phyloP scores from a whole-genome alignment of 2,888 invertebrate species.

The Acholoe squamosa region DNA sequence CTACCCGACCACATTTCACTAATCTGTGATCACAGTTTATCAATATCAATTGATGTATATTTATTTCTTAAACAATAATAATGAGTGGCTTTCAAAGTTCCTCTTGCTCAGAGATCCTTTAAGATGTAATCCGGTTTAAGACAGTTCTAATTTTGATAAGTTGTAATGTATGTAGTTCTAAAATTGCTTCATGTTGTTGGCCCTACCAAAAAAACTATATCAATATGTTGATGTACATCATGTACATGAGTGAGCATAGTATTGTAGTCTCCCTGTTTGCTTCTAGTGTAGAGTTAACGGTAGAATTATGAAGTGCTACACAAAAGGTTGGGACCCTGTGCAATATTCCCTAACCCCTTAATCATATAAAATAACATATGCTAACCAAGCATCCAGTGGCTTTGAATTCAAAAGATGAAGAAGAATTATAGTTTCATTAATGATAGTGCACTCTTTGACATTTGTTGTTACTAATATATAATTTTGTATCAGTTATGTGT shows the following conservation, averaged over 20 bases:
- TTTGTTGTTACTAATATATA: conserved; percentile 8
- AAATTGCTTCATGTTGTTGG: not conserved
- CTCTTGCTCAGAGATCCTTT: not conserved
- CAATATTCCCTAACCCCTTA: not conserved
- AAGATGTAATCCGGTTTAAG: not conserved
- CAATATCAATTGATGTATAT: not conserved
- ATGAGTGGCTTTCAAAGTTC: not conserved
- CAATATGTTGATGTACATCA: not conserved
- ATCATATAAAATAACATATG: not conserved
- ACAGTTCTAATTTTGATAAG: not conserved
- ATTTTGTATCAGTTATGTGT: not conserved
- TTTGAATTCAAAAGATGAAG: not conserved
- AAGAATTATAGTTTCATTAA: too few species aligned
- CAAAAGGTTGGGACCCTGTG: conserved; percentile 43
- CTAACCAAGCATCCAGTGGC: not conserved
- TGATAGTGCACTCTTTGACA: not conserved
- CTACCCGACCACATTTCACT: not conserved
- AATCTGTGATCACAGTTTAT: conserved; percentile 31
- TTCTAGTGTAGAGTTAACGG: not conserved
- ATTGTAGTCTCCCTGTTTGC: not conserved
- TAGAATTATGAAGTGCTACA: not conserved
- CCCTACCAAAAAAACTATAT: not conserved
- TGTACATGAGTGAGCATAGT: not conserved
- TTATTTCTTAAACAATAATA: not conserved
- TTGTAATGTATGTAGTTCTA: not conserved